phyloP scores from a whole-genome alignment of 1,140 invertebrate genomes.

The Anastrepha ludens region DNA sequence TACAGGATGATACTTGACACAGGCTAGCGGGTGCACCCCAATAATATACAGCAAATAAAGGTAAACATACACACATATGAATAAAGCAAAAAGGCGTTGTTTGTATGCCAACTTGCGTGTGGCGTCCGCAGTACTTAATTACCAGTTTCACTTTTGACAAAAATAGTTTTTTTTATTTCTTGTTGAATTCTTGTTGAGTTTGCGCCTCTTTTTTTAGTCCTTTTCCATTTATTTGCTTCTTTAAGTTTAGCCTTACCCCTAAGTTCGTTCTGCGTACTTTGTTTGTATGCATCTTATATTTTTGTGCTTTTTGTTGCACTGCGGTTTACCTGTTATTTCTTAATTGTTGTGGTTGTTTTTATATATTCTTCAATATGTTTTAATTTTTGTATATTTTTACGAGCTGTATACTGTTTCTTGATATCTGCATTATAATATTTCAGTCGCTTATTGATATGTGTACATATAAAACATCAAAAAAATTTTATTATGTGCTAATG shows the following conservation, averaged over 20 bases:
- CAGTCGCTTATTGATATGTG: background rate
- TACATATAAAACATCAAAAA: background rate
- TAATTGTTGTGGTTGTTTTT: background rate
- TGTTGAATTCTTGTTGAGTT: background rate
- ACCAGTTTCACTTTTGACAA: constrained; percentile 45
- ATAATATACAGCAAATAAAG: background rate
- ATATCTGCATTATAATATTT: background rate
- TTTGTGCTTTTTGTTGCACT: background rate
- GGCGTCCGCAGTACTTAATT: constrained; percentile 21
- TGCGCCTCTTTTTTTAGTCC: background rate
- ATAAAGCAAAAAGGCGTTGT: background rate
- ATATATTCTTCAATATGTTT: background rate
- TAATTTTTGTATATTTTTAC: background rate
- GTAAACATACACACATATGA: background rate
- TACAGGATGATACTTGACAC: constrained; percentile 26
- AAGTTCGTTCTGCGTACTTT: background rate
- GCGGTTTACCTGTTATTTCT: background rate
- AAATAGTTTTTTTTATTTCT: background rate
- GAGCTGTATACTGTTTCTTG: background rate
- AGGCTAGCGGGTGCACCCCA: background rate
- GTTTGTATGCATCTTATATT: background rate
- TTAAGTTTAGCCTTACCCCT: background rate
- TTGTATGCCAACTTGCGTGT: constrained; percentile 16
- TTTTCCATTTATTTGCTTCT: background rate
- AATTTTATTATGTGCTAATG: constrained; percentile 29